These are phyloP conservation scores for Helicolenus hilgendorfi DNA, from an alignment of 2,797 vertebrate species.

Conservation along the genomic window DNA sequence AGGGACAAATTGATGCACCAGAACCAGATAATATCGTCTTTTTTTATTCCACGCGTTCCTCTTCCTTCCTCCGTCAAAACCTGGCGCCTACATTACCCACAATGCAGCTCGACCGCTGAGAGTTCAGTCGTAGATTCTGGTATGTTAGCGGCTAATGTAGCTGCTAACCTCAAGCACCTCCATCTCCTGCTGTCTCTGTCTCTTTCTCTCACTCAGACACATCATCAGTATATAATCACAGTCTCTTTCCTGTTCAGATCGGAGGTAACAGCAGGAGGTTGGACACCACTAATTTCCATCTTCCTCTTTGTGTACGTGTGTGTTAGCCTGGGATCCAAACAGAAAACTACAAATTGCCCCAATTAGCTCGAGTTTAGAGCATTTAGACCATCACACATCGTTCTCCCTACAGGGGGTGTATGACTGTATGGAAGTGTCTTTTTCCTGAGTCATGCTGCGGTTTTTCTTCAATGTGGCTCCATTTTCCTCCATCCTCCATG, in stretches of 20 bases:
- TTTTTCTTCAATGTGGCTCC: not conserved
- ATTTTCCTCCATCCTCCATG: not conserved
- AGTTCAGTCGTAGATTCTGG: not conserved
- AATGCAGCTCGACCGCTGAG: too few species aligned
- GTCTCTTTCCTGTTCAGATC: not conserved
- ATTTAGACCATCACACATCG: not conserved
- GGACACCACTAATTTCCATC: not conserved
- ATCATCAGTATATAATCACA: not conserved
- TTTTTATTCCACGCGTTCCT: too few species aligned
- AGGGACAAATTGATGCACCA: too few species aligned
- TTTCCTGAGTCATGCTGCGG: not conserved
- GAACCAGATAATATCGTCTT: too few species aligned
- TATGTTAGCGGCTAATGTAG: not conserved
- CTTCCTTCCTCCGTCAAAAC: too few species aligned
- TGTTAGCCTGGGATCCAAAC: not conserved
- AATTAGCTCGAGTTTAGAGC: not conserved
- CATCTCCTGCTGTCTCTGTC: not conserved
- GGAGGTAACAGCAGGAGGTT: not conserved
- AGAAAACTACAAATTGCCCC: not conserved
- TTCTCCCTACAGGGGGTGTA: not conserved
- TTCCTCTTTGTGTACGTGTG: too few species aligned
- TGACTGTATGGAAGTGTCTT: not conserved
- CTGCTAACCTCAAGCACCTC: not conserved
- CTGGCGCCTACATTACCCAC: too few species aligned
- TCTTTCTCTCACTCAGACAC: not conserved